Conservation (phyloP, 64 coral and sea anemone genomes). For the Pocillopora verrucosa region DNA sequence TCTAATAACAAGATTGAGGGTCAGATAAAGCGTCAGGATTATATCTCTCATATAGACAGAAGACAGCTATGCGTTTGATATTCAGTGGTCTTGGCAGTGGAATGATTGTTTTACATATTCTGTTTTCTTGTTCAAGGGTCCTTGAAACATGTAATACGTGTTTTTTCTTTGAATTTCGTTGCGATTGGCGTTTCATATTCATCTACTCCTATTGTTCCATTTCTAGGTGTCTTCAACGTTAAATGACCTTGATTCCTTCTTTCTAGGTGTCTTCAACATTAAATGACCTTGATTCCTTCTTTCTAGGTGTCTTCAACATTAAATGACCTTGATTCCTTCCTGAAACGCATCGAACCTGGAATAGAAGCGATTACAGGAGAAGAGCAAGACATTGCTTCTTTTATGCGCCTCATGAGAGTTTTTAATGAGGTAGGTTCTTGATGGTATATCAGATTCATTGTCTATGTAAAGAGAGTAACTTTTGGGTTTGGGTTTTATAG, state of each 20-base stretch:
- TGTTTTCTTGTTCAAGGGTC: no score
- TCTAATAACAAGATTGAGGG: no score
- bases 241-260: slow-evolving; percentile 60
- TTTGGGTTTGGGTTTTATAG: slow-evolving; percentile 18
- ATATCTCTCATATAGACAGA: no score
- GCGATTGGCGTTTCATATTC: background rate
- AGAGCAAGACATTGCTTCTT: slow-evolving; percentile 90
- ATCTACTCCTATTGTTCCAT: background rate
- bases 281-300: slow-evolving; percentile 60
- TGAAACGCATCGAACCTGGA: slow-evolving; percentile 98
- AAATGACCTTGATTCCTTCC: slow-evolving; percentile 96
- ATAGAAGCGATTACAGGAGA: slow-evolving; percentile 98
- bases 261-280: slow-evolving; percentile 89
- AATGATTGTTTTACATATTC: no score
- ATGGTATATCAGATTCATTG: background rate
- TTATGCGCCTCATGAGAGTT: slow-evolving; percentile 97
- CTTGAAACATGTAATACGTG: background rate
- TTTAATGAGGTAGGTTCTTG: slow-evolving; percentile 92
- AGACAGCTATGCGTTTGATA: no score
- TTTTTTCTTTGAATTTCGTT: background rate
- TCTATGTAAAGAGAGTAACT: background rate
- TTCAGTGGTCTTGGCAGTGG: no score
- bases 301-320: slow-evolving; percentile 89
- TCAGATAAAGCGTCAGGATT: no score
- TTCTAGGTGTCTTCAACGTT: slow-evolving; percentile 87